Evolutionary conservation across 2,888 invertebrate genomes (phyloP).

Genomic region (Ophraella communa): DNA sequence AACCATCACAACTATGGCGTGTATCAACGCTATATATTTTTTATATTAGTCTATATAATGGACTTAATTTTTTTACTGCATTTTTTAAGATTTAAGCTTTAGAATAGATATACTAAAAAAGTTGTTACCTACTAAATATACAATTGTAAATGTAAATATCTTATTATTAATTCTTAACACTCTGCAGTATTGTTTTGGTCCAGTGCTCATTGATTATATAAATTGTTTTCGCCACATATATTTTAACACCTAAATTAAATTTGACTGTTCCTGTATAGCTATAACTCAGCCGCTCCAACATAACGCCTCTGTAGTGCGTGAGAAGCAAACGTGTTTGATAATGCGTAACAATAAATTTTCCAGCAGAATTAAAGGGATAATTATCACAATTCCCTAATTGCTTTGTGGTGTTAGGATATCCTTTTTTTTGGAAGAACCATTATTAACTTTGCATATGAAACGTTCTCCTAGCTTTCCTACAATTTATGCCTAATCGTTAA

Average conservation of each 20-base stretch:
- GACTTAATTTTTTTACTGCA: no score
- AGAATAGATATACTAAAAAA: no score
- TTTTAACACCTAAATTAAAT: not conserved
- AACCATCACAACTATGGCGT: no score
- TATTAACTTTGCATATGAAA: slow-evolving; percentile 15
- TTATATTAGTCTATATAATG: no score
- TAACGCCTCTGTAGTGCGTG: slow-evolving; percentile 12
- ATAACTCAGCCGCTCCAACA: not conserved
- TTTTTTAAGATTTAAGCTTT: no score
- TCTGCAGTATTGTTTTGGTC: no score
- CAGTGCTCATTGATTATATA: no score
- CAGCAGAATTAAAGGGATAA: slow-evolving; percentile 34
- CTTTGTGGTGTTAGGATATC: slow-evolving; percentile 30
- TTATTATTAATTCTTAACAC: no score
- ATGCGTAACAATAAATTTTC: slow-evolving; percentile 37
- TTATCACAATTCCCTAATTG: slow-evolving; percentile 37
- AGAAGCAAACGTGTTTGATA: slow-evolving; percentile 14
- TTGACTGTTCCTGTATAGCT: not conserved
- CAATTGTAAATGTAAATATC: no score
- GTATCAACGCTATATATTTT: no score
- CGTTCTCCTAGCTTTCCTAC: not conserved
- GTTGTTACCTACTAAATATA: no score
- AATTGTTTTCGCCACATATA: no score
- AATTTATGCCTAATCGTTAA: not conserved
- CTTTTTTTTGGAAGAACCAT: slow-evolving; percentile 17